These are phyloP conservation scores for Pyralis farinalis DNA, from an alignment of 2,888 invertebrate genomes.

Conservation along the genomic window DNA sequence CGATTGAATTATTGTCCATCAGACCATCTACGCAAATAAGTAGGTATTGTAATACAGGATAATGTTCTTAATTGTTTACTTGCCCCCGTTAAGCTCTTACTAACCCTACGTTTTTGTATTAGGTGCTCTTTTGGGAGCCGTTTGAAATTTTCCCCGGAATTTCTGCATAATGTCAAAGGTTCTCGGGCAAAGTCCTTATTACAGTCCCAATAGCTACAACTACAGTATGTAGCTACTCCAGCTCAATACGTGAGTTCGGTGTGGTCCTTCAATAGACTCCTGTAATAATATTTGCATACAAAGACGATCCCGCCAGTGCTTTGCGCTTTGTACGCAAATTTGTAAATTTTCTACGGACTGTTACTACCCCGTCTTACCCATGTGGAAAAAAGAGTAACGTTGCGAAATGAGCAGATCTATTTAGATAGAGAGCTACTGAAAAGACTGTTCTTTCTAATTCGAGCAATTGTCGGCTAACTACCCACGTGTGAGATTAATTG, in stretches of 20 bases:
- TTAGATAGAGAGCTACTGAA: neutral
- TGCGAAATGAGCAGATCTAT: neutral
- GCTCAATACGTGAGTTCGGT: constrained; percentile 48
- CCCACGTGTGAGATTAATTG: constrained; percentile 51
- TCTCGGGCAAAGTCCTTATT: constrained; percentile 44
- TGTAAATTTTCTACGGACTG: constrained; percentile 53
- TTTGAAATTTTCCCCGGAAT: constrained; percentile 27
- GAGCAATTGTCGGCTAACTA: constrained; percentile 39
- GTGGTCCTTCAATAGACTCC: constrained; percentile 61
- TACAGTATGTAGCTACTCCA: constrained; percentile 31
- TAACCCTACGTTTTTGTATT: constrained; percentile 21
- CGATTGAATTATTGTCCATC: constrained; percentile 55
- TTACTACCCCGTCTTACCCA: constrained; percentile 27
- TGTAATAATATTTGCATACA: constrained; percentile 71
- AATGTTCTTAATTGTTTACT: constrained; percentile 33
- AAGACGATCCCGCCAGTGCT: constrained; percentile 55
- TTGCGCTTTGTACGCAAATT: constrained; percentile 62
- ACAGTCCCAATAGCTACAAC: constrained; percentile 36
- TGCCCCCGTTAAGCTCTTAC: constrained; percentile 25
- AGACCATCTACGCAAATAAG: constrained; percentile 41
- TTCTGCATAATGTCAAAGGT: constrained; percentile 38
- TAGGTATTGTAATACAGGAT: constrained; percentile 20
- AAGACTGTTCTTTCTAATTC: constrained; percentile 26
- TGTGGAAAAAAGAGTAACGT: constrained; percentile 7
- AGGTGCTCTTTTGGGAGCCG: constrained; percentile 26